Base-by-base conservation (phyloP, 2,113 vertebrate genomes). In the Labrus mixtus region DNA sequence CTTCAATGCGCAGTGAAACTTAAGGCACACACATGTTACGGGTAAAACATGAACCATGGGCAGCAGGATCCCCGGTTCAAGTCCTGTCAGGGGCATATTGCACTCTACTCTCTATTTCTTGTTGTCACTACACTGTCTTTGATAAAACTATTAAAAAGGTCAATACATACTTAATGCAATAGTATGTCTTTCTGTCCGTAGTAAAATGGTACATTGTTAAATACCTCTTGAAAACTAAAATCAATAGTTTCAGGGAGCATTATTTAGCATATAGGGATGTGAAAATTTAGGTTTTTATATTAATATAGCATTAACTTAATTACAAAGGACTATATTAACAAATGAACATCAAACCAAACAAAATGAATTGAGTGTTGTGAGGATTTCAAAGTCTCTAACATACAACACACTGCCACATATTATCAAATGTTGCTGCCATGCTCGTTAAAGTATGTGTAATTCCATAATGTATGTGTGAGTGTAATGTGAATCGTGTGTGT, bases 381-480 rank as follows among this genome's bases (percentile, higher is more conserved):
- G 59, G 46, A 77, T 77, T 81, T 88, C 84, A 81, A 82, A 86
- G 60, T 66, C 74, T 78, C 62, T 61, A 78, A 86, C 82, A 78
- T 85, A 81, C 78, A 81, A 74, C 43, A 39, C 75, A 82, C 78
- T 25, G 50, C 70, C 77, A 78, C 85, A 82, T 88, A 83, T 90
- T 85, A 89, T 86, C 79, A 82, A 83, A 81, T 78, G 76, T 85
- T 81, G 82, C 79, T 88, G 81, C 81, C 74, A 81, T 50, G 76
- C 89, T 81, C 71, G 79, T 90, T 91, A 89, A 88, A 87, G 79
- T 71, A 75, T 80, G 75, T 82, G 68, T 87, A 84, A 87, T 90
- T 90, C 78, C 43, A 75, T 79, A 82, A 87, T 63, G 80, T 57
- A 33, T 54, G 82, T 78, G 74, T 81, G 71, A 19, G 46, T 50